Evolutionary conservation across 2,888 invertebrate genomes (phyloP), one percentile per base, ranked within the genome.

Genomic region (Cenopis cana): DNA sequence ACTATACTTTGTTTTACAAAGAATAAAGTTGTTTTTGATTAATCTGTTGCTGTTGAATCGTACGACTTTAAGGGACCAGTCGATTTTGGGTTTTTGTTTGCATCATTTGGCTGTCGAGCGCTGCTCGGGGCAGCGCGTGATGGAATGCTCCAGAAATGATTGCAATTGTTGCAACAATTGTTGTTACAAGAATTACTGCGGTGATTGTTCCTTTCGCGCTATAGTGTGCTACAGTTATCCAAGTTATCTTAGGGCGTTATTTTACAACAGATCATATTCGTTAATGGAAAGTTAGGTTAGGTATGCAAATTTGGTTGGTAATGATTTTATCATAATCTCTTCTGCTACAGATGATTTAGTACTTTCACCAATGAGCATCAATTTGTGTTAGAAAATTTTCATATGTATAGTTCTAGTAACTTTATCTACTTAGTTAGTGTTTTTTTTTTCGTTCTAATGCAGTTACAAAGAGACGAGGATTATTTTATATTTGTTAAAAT

Each of bases 121-220:
- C 73, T 81, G 83, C 78, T 73, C 76, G 78, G 84, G 78, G 75
- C 77, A 75, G 75, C 77, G 78, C 85, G 85, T 85, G 87, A 85
- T 81, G 85, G 86, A 85, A 87, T 86, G 87, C 81, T 73, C 79
- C 75, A 76, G 76, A 78, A 77, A 77, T 75, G 74, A 74, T 77
- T 74, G 69, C 75, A 76, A 75, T 79, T 79, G 81, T 80, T 77
- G 74, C 75, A 76, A 72, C 75, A 76, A 75, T 79, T 79, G 81
- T 80, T 77, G 74, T 76, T 76, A 72, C 52, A 18, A 57, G 46
- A 55, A 65, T 56, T 41, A 38, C 33, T 57, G 38, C 41, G 17
- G 36, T 46, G 65, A 55, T 65, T 55, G 36, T 64, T 33, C 18
- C 36, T 36, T 29, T 65, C 12, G 17, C 29, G 18, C 17, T 52